Conservation (phyloP, 1,140 invertebrate genomes). For the Drosophila santomea region DNA sequence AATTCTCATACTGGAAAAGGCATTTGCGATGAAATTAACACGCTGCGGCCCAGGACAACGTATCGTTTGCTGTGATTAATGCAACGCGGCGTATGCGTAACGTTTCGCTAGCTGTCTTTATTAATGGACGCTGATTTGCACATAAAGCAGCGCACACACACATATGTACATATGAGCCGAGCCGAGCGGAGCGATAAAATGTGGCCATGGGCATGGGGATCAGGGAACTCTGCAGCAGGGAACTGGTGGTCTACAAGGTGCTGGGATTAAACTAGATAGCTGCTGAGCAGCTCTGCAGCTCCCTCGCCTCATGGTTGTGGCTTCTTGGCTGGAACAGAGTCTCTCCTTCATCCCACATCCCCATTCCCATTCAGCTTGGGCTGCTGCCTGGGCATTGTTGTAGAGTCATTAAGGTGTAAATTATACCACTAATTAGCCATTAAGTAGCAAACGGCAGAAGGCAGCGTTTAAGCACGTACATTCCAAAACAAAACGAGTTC, state of each 20-base stretch:
- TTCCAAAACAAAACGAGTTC: slow-evolving; percentile 33
- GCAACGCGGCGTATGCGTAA: slow-evolving; percentile 70
- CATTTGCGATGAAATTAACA: slow-evolving; percentile 79
- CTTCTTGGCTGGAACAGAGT: slow-evolving; percentile 40
- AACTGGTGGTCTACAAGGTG: slow-evolving; percentile 15
- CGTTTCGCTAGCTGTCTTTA: slow-evolving; percentile 70
- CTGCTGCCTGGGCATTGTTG: slow-evolving; percentile 61
- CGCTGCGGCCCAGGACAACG: slow-evolving; percentile 40
- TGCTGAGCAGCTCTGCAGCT: slow-evolving; percentile 15
- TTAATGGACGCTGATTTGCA: slow-evolving; percentile 79
- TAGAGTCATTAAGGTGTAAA: slow-evolving; percentile 81
- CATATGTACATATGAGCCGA: slow-evolving; percentile 46
- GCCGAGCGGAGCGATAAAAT: slow-evolving; percentile 46
- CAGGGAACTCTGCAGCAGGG: not conserved
- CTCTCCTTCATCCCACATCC: not conserved
- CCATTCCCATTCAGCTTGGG: too few relatives aligned
- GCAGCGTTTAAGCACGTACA: slow-evolving; percentile 57
- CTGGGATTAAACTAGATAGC: slow-evolving; percentile 58
- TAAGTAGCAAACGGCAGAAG: slow-evolving; percentile 64
- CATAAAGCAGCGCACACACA: slow-evolving; percentile 61
- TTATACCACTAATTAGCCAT: slow-evolving; percentile 82
- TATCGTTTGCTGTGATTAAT: slow-evolving; percentile 74
- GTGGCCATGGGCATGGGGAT: slow-evolving; percentile 1
- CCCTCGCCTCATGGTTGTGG: slow-evolving; percentile 26
- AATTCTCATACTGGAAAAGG: slow-evolving; percentile 78